These are phyloP conservation scores for Diglossa brunneiventris DNA, from an alignment of 2,113 vertebrate species.

Conservation along the genomic window DNA sequence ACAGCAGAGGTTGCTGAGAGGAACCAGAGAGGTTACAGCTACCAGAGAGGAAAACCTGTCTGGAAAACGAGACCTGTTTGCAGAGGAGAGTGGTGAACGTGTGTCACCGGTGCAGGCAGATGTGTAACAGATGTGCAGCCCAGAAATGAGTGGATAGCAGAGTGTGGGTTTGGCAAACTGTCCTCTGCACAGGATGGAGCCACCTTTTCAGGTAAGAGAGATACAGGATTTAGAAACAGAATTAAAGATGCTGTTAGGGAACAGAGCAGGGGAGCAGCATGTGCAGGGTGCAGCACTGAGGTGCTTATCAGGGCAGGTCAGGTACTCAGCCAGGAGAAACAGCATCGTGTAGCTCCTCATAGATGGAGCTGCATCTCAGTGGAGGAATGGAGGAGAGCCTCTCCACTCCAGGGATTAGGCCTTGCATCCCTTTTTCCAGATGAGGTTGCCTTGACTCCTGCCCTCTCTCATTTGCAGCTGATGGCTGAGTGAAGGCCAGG, in stretches of 20 bases:
- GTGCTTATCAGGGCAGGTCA: background rate
- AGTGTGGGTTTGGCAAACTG: background rate
- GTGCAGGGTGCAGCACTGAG: background rate
- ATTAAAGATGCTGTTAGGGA: background rate
- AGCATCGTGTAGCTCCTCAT: rapidly evolving
- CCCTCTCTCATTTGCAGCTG: background rate
- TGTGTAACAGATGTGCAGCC: background rate
- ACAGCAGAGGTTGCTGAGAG: background rate
- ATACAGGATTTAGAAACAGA: background rate
- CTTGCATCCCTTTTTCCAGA: background rate
- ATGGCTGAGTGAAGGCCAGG: background rate
- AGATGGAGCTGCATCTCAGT: background rate
- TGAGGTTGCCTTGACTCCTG: background rate
- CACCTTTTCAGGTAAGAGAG: background rate
- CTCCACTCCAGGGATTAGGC: background rate
- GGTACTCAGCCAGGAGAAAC: background rate
- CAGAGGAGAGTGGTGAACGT: background rate
- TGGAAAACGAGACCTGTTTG: background rate
- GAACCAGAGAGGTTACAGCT: background rate
- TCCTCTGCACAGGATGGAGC: background rate
- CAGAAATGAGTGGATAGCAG: background rate
- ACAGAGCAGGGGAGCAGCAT: background rate
- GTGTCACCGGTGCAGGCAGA: rapidly evolving
- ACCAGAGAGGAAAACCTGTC: background rate
- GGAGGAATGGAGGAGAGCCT: background rate